Evolutionary conservation across 2,113 vertebrate genomes (phyloP).

Genomic region (Microtus ochrogaster): DNA sequence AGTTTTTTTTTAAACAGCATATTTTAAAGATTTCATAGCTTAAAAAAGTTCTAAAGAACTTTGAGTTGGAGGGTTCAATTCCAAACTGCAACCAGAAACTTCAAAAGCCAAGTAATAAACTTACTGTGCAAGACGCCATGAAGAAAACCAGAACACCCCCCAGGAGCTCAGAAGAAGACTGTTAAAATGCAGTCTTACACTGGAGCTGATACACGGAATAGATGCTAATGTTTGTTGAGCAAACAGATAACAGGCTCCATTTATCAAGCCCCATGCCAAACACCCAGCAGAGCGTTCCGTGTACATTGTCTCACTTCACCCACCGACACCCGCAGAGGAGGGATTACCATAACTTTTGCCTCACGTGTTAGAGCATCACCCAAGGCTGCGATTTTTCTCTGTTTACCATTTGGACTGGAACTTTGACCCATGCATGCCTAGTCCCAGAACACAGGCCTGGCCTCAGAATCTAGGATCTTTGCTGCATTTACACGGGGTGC

Average conservation of each 20-base stretch:
- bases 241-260: slow-evolving; percentile 42
- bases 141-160: slow-evolving; percentile 66
- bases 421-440: background rate
- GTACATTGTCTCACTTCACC: background rate
- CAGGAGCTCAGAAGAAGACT: slow-evolving; percentile 28
- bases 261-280: background rate
- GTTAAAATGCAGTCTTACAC: slow-evolving; percentile 22
- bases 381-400: background rate
- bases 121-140: background rate
- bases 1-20: background rate
- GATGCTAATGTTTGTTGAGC: slow-evolving; percentile 42
- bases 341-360: background rate
- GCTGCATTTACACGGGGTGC: background rate
- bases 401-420: background rate
- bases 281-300: background rate
- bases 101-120: slow-evolving; percentile 56
- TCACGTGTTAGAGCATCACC: background rate
- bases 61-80: background rate
- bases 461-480: background rate
- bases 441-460: background rate
- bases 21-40: slow-evolving; percentile 47
- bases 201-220: slow-evolving; percentile 21
- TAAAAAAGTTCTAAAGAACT: slow-evolving; percentile 37
- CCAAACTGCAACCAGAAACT: slow-evolving; percentile 41
- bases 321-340: background rate